phyloP scores from a whole-genome alignment of 1,140 invertebrate genomes.

The Hormaphis cornu region DNA sequence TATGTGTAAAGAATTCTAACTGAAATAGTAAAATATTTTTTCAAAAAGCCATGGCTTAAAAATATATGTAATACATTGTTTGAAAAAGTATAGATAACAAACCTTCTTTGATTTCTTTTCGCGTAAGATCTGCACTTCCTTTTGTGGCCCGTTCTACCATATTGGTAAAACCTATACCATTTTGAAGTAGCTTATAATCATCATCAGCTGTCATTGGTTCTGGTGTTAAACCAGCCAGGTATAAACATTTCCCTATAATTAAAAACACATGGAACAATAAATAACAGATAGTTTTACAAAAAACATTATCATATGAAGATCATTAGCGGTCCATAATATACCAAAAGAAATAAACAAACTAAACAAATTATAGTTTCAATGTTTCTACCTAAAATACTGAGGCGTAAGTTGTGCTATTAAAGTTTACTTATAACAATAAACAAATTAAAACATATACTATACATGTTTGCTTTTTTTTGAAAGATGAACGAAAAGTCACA shows the following conservation, averaged over 20 bases:
- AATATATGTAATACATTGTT: not conserved
- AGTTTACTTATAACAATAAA: no score
- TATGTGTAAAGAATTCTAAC: no score
- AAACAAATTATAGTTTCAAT: no score
- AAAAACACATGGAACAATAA: slow-evolving; percentile 18
- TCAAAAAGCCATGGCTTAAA: no score
- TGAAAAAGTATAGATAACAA: not conserved
- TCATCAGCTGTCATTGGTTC: slow-evolving; percentile 93
- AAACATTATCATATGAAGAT: not conserved
- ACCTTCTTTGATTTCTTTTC: slow-evolving; percentile 93
- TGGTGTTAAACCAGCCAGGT: slow-evolving; percentile 82
- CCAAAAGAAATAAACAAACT: no score
- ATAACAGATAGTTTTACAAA: not conserved
- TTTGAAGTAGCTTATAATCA: slow-evolving; percentile 83
- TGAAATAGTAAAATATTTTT: no score
- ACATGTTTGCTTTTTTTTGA: no score
- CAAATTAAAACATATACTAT: no score
- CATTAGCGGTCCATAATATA: no score
- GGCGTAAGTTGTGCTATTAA: no score
- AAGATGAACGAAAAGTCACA: no score
- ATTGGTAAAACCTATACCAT: slow-evolving; percentile 95
- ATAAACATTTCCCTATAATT: slow-evolving; percentile 82
- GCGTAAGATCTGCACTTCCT: slow-evolving; percentile 87
- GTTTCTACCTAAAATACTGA: no score
- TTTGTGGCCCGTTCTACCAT: slow-evolving; percentile 91